Base-by-base conservation (phyloP, 2,888 invertebrate genomes). In the Trissolcus brochymenae region DNA sequence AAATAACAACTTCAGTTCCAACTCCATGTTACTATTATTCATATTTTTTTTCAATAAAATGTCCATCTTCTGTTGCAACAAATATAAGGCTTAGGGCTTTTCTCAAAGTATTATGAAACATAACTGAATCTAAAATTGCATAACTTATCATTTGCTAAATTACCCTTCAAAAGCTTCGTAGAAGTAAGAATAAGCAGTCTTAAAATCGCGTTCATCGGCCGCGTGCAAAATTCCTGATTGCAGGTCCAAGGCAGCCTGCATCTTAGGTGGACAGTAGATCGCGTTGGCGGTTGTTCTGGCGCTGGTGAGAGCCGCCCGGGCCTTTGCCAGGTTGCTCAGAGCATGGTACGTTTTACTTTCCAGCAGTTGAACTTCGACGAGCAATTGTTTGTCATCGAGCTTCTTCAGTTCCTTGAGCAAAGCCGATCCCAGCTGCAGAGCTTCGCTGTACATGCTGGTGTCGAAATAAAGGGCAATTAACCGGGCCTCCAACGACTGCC, bases 201-300 rank as follows among this genome's bases (percentile, higher is more conserved):
- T 99, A 90, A 99, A 99, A 88, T 99, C 99, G 84, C 96, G 94
- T 90, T 99, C 99, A 88, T 99, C 99, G n/a, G 99, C 99, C 9
- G 99, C 99, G 90, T 99, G 99, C 68, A 99, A 91, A 82, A 99
- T 98, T 83, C 98, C 98, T 4, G 99, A 98, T 88, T 99, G 98
- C 81, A 98, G 91, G 90, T 99, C 99, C 46, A 99, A 91, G 9
- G 98, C 95, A 7, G 98, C 98, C 90, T 99, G 99, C 92, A 99
- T 95, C 91, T 98, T 97, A 0, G 99, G 99, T 78, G 99, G 98
- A 90, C 99, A 98, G 90, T 99, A 99, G 85, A 99, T 99, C 11
- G 98, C 97, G 90, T 99, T 99, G 6, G 99, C 99, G 56, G 99
- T 99, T n/a, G 99, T 99, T 84, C 99, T 93, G 4, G 98, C 99